Base-by-base conservation (phyloP, 2,888 invertebrate species). In the Tetragnatha montana region DNA sequence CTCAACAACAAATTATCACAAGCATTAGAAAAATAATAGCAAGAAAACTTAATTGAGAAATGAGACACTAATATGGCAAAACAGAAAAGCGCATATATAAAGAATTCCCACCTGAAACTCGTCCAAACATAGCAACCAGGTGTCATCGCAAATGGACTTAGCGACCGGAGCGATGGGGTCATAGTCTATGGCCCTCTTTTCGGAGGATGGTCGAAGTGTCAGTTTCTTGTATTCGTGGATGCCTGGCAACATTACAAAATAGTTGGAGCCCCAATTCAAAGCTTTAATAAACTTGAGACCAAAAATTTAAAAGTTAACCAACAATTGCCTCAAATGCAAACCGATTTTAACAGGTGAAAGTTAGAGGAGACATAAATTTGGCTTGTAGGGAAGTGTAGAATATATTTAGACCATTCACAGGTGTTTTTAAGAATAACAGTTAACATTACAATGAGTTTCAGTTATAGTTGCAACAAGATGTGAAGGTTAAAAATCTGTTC, bases 141-240 rank as follows among this genome's bases (percentile, higher is more conserved):
- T 96, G 92, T 97, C 96, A 81, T 96, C 95, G 49, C 96, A 96
- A 91, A 99, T 98, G 91, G 95, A 95, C 92, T 96, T 95, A 14
- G 99, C 99, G 0, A 99, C 98, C 7, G 97, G 97, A 47, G 97
- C 96, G 90, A 99, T 99, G 0, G 99, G 99, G 94, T 99, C 99
- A 93, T 97, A 98, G 0, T 96, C 95, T 92, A 92, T 92, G 87
- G 91, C 91, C 60, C 91, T 91, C 21, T 91, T 90, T 0, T 89
- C 91, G 60, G 89, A 93, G 94, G 51, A 94, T 94, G 8, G 93
- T 93, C 74, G 81, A n/a, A 95, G 93, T 35, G 94, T 94, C 17
- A 92, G 92, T 92, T 95, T 95, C 93, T 99, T 99, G 1, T 97
- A 95, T 91, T 96, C 95, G 93, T 98, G 98, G 93, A 98, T 97